Percentiles rank a stretch among this genome's conserved stretches.
These are phyloP conservation scores for Listronotus oregonensis DNA, from an alignment of 1,140 invertebrate species.

Conservation along the genomic window DNA sequence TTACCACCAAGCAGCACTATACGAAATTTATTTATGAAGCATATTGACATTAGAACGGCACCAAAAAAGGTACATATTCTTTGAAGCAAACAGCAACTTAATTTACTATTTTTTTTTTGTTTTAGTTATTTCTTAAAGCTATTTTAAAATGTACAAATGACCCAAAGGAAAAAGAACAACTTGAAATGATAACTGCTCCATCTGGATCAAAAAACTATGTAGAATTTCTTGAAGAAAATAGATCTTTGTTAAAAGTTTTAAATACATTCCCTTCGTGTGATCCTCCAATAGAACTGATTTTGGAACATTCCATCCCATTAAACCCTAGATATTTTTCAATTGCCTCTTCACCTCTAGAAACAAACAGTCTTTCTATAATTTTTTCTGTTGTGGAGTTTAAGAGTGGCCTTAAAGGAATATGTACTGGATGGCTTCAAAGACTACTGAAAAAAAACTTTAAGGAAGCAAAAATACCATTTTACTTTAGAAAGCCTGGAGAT, in stretches of 20 bases:
- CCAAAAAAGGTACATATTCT: slow-evolving; percentile 58
- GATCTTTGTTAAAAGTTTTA: slow-evolving; percentile 70
- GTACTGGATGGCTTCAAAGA: slow-evolving; percentile 68
- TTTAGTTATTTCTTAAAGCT: slow-evolving; percentile 66
- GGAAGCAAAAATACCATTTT: slow-evolving; percentile 60
- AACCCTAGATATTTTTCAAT: slow-evolving; percentile 82
- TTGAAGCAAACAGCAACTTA: slow-evolving; percentile 32
- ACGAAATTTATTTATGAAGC: slow-evolving; percentile 54
- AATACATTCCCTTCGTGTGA: slow-evolving; percentile 65
- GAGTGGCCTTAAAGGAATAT: slow-evolving; percentile 65
- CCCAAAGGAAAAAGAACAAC: slow-evolving; percentile 64
- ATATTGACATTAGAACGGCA: slow-evolving; percentile 56
- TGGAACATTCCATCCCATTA: slow-evolving; percentile 75
- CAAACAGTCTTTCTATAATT: slow-evolving; percentile 64
- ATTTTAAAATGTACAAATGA: slow-evolving; percentile 65
- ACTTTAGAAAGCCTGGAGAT: slow-evolving; percentile 64
- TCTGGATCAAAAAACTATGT: slow-evolving; percentile 69
- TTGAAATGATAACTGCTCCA: slow-evolving; percentile 68
- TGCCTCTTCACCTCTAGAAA: slow-evolving; percentile 65
- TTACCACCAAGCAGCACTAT: slow-evolving; percentile 55
- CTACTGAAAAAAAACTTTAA: slow-evolving; percentile 44
- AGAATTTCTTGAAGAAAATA: slow-evolving; percentile 62
- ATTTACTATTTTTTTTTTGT: slow-evolving; percentile 16
- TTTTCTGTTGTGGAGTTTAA: slow-evolving; percentile 68
- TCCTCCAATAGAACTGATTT: slow-evolving; percentile 67